Base-by-base conservation (phyloP, 2,113 vertebrate species). In the Emydura subglobosa region DNA sequence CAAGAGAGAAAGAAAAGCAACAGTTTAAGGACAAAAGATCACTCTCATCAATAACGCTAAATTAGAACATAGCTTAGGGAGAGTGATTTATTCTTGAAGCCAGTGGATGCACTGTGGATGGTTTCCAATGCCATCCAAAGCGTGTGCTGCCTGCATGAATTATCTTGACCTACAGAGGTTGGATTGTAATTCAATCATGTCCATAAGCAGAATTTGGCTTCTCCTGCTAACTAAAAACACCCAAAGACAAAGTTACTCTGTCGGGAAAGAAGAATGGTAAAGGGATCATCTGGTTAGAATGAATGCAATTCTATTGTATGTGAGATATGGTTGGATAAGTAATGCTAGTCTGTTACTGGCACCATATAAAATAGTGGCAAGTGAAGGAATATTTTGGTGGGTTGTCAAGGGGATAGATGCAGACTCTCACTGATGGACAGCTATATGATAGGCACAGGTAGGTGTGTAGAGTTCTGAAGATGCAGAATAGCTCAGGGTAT, bases 311-410 rank as follows among this genome's bases (percentile, higher is more conserved):
- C 3, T 7, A 5, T 24, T 57, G 68, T 55, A 76, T 89, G 16
- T 29, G 55, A 95, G 90, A 12, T 47, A 84, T 55, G 87, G 72
- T 61, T 82, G 79, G 54, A 50, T 54, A 88, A 39, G 21, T 61
- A 10, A 89, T 49, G 44, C 86, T 93, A 51, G n/a, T 55, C 34
- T 53, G 53, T 82, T 89, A 27, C 13, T 47, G 49, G 51, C 39
- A 94, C 10, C 47, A 87, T 80, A 72, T 87, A n/a, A 94, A 91
- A 85, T 51, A 94, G 92, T 49, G 47, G 39, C 44, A 95, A 94
- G 88, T 79, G 6, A 12, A 82, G 39, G 31, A 44, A 54, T 89
- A 83, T 53, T 89, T 96, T 92, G 86, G 85, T 78, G 68, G 92
- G 10, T 14, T 51, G n/a, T 10, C 61, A n/a, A 88, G 27, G 78